phyloP scores from a whole-genome alignment of 2,888 invertebrate genomes.

The Drosophila subsilvestris region DNA sequence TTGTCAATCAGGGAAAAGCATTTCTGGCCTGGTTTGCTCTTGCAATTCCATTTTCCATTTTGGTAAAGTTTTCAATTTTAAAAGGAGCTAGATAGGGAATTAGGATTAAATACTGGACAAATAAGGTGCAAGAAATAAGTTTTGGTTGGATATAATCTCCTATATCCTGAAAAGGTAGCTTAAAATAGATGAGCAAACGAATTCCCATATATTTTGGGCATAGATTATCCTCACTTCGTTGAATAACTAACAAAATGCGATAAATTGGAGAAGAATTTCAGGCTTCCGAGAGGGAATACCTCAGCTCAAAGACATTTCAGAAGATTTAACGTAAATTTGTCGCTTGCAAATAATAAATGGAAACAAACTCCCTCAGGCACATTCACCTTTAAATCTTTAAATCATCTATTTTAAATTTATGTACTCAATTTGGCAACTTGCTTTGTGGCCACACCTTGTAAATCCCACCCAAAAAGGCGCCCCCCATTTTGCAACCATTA shows the following conservation, averaged over 20 bases:
- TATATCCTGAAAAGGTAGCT: too few species aligned
- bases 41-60: background rate
- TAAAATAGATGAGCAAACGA: background rate
- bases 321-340: too few species aligned
- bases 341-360: background rate
- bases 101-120: too few species aligned
- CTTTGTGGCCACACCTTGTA: background rate
- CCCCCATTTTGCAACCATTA: background rate
- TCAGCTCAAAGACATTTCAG: background rate
- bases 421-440: background rate
- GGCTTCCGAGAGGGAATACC: background rate
- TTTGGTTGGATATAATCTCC: background rate
- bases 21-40: background rate
- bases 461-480: background rate
- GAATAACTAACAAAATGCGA: too few species aligned
- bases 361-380: background rate
- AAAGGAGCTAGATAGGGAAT: background rate
- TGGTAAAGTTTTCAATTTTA: background rate
- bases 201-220: background rate
- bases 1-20: conserved; percentile 15
- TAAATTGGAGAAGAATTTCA: background rate
- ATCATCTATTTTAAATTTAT: background rate
- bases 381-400: background rate
- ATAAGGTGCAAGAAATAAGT: too few species aligned
- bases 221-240: background rate